A percentile compares a stretch with the other conserved stretches of the same genome.
Conservation (phyloP, 2,113 vertebrate genomes). For the Ramphastos sulfuratus region DNA sequence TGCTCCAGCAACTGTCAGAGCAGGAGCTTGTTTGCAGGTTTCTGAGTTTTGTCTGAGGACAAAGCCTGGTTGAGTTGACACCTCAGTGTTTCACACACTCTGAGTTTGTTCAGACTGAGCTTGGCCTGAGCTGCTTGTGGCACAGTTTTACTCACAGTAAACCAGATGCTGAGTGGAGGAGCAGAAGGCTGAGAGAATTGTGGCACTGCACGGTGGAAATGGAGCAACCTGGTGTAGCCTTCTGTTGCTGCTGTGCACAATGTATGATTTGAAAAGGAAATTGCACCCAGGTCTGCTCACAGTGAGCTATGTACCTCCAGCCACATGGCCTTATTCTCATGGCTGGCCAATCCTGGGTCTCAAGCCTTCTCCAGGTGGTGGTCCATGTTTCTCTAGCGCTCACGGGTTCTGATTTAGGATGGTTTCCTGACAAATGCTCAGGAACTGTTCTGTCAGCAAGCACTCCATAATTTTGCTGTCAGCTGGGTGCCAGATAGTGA, state of each 20-base stretch:
- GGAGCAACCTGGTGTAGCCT: not conserved
- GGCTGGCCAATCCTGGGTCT: not conserved
- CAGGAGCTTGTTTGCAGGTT: not conserved
- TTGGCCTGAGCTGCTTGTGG: not conserved
- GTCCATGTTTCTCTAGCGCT: fast-evolving
- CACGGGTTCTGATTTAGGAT: not conserved
- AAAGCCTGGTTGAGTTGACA: not conserved
- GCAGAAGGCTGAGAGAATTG: not conserved
- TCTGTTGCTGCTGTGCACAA: not conserved
- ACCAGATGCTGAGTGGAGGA: not conserved
- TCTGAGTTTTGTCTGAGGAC: not conserved
- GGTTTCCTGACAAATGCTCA: not conserved
- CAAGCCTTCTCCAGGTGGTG: not conserved
- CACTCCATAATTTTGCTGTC: not conserved
- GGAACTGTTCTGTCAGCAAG: not conserved
- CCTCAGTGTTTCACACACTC: not conserved
- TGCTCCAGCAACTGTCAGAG: not conserved
- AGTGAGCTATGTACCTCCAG: not conserved
- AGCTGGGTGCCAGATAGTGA: not conserved
- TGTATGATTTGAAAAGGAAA: not conserved
- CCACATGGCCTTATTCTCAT: fast-evolving
- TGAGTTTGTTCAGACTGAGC: not conserved
- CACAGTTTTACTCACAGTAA: not conserved
- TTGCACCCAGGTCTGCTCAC: fast-evolving
- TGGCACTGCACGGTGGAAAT: fast-evolving